Base-by-base conservation (phyloP, 2,888 invertebrate species). In the Clepsis dumicolana region DNA sequence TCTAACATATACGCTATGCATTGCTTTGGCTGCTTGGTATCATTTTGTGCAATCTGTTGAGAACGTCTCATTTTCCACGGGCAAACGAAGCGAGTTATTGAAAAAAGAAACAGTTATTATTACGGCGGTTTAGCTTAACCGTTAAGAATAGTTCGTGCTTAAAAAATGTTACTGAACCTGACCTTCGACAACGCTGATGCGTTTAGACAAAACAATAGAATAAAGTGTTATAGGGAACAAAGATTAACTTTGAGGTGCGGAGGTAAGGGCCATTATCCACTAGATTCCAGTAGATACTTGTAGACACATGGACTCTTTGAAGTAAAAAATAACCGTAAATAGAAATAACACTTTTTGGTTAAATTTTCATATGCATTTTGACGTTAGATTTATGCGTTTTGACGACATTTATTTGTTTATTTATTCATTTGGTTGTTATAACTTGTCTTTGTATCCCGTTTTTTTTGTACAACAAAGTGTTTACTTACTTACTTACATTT, bases 181-280 rank as follows among this genome's bases (percentile, higher is more conserved):
- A 61, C 66, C 66, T 61, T 25, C 32, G 54, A 12, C 54, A 66
- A 66, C 48, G 18, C 4, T 21, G 25, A 38, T 27, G 41, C 64
- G 32, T 48, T 52, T 52, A n/a, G 32, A 21, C 29, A 52, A 59
- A 65, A 66, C 48, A 61, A 48, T 48, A 18, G 35, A 18, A 54
- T 16, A 25, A 24, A 54, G 44, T 60, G 29, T 44, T 8, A 29
- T 29, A 44, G 54, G 50, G 48, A 56, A 61, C 61, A 50, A 54
- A 50, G 25, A 50, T 57, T 21, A 56, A 25, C 25, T 5, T 44
- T 4, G n/a, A 38, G 38, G 4, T n/a, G n/a, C 5, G 14, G 12
- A 4, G 38, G 38, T 38, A 38, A 38, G 4, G 38, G 38, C 38
- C 14, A n/a, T 4, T 35, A n/a, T 38, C 38, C 38, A 38, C n/a